Percentiles rank a stretch among this genome's conserved stretches.
Evolutionary conservation across 2,888 invertebrate species (phyloP).

Genomic region (Branchellion lobata): DNA sequence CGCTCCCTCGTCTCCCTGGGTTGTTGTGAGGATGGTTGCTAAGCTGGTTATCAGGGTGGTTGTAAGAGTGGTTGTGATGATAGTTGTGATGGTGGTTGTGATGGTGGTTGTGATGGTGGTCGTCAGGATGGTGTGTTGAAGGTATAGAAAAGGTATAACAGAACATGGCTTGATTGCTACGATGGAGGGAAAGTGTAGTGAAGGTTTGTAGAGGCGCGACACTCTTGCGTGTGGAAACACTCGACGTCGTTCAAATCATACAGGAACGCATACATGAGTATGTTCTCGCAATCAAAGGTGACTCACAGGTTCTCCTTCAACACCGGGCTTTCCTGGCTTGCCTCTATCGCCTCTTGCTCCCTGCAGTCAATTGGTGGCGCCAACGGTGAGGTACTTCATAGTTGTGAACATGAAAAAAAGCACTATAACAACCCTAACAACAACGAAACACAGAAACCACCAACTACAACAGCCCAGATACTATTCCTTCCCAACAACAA

Average conservation of each 20-base stretch:
- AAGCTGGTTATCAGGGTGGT: too few species aligned
- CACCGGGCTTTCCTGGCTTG: slow-evolving; percentile 47
- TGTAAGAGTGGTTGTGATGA: background rate
- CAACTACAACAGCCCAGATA: background rate
- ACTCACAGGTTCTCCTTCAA: slow-evolving; percentile 44
- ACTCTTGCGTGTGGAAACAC: too few species aligned
- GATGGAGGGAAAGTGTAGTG: too few species aligned
- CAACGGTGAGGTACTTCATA: background rate
- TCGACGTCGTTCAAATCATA: too few species aligned
- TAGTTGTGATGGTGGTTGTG: slow-evolving; percentile 17
- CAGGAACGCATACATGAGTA: too few species aligned
- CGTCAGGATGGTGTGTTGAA: too few species aligned
- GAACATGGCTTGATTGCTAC: too few species aligned
- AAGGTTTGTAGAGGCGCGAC: too few species aligned
- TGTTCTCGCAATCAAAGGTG: too few species aligned
- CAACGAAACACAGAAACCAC: background rate
- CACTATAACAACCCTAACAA: background rate
- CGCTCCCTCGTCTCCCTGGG: slow-evolving; percentile 48
- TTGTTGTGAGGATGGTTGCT: background rate
- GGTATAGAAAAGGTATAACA: too few species aligned
- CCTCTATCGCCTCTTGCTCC: slow-evolving; percentile 49
- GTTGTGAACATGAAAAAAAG: background rate
- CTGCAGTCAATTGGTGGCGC: too few species aligned
- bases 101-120: too few species aligned
- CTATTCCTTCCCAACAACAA: background rate